Evolutionary conservation across 2,888 invertebrate genomes (phyloP).

Genomic region (Apocheima hispidaria): DNA sequence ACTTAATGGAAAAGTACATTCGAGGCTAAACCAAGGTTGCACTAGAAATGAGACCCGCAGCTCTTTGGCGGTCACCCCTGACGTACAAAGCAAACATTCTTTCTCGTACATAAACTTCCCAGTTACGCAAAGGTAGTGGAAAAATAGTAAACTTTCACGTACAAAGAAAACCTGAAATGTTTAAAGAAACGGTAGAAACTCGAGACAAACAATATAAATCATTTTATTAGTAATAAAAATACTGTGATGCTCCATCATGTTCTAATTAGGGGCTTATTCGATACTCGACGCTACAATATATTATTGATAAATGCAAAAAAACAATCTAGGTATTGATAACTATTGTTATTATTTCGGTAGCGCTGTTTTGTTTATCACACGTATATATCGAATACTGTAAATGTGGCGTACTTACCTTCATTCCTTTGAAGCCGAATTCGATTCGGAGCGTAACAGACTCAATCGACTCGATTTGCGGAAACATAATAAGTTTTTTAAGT

Average conservation of each 20-base stretch:
- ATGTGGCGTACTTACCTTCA: slow-evolving; percentile 53
- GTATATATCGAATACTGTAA: slow-evolving; percentile 26
- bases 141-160: not conserved
- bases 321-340: slow-evolving; percentile 3
- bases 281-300: not conserved
- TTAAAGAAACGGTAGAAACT: not conserved
- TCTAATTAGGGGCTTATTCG: not conserved
- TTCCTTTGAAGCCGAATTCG: slow-evolving; percentile 56
- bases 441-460: slow-evolving; percentile 54
- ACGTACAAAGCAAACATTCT: slow-evolving; percentile 23
- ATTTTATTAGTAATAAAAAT: not conserved
- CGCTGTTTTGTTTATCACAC: slow-evolving; percentile 26
- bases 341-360: slow-evolving; percentile 7
- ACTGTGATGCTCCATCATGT: no score
- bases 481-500: slow-evolving; percentile 70
- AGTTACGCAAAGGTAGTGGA: slow-evolving; percentile 1
- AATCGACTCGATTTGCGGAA: slow-evolving; percentile 80
- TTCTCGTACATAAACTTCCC: slow-evolving; percentile 13
- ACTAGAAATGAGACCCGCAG: slow-evolving; percentile 45
- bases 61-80: slow-evolving; percentile 40
- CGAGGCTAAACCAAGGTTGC: slow-evolving; percentile 49
- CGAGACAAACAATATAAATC: slow-evolving; percentile 4
- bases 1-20: slow-evolving; percentile 8
- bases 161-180: no score
- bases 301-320: slow-evolving; percentile 3